Evolutionary conservation across 2,888 invertebrate species (phyloP).

Genomic region (Noctua pronuba): DNA sequence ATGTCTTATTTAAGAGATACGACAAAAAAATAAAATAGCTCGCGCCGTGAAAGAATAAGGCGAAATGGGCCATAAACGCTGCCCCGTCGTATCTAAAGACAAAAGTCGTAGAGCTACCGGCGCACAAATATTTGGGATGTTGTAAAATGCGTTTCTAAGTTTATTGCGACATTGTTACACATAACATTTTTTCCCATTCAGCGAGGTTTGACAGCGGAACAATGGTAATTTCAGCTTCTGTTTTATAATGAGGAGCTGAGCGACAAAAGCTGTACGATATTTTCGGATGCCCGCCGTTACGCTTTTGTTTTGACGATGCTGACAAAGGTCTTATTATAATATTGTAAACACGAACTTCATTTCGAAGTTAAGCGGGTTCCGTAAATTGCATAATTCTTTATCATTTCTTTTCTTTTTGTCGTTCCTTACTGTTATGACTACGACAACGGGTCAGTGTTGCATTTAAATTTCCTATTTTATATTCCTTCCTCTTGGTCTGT

Average conservation of each 20-base stretch:
- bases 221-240: constrained; percentile 86
- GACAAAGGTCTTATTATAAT: constrained; percentile 61
- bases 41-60: constrained; percentile 84
- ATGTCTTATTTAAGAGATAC: constrained; percentile 89
- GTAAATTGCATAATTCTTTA: constrained; percentile 54
- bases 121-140: constrained; percentile 85
- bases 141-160: constrained; percentile 83
- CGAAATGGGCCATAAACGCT: constrained; percentile 86
- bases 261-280: constrained; percentile 74
- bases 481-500: constrained; percentile 43
- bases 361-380: constrained; percentile 37
- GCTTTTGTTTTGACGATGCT: constrained; percentile 69
- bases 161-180: constrained; percentile 87
- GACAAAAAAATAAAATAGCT: constrained; percentile 86
- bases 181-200: constrained; percentile 81
- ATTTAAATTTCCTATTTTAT: constrained; percentile 52
- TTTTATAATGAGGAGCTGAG: constrained; percentile 78
- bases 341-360: constrained; percentile 58
- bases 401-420: constrained; percentile 40
- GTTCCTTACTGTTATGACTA: constrained; percentile 27
- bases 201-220: constrained; percentile 83
- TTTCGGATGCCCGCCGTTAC: constrained; percentile 66
- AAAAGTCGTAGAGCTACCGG: constrained; percentile 86
- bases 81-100: constrained; percentile 79
- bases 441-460: constrained; percentile 10